Evolutionary conservation across 2,888 invertebrate genomes (phyloP).

Genomic region (Neuroscelio doddi): DNA sequence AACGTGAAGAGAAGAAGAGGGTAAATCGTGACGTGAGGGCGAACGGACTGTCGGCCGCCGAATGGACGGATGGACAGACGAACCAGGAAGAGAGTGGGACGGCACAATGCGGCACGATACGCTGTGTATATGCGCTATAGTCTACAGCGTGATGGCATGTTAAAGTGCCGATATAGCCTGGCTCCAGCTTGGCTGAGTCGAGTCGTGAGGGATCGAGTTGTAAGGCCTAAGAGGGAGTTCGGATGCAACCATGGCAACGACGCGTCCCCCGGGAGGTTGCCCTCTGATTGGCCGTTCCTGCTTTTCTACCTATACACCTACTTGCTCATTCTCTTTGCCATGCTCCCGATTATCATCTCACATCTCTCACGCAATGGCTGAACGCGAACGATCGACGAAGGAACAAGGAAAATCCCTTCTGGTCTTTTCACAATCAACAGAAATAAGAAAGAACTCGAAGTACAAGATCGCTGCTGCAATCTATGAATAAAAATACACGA

Average conservation of each 20-base stretch:
- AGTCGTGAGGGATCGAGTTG: slow-evolving; percentile 65
- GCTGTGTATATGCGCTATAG: slow-evolving; percentile 46
- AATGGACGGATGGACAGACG: slow-evolving; percentile 45
- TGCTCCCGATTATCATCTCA: slow-evolving; percentile 67
- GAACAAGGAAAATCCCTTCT: too few relatives aligned
- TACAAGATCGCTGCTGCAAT: too few relatives aligned
- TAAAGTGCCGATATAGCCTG: slow-evolving; percentile 37
- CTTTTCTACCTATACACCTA: slow-evolving; percentile 65
- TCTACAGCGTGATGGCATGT: slow-evolving; percentile 42
- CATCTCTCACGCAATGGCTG: slow-evolving; percentile 63
- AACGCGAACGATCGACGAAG: slow-evolving; percentile 45
- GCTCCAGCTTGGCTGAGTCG: slow-evolving; percentile 46
- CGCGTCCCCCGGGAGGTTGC: slow-evolving; percentile 69
- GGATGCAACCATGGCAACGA: slow-evolving; percentile 72
- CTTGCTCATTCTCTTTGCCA: slow-evolving; percentile 52
- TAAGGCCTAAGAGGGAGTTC: slow-evolving; percentile 70
- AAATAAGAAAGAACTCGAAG: too few relatives aligned
- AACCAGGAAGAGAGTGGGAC: slow-evolving; percentile 23
- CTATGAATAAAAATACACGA: too few relatives aligned
- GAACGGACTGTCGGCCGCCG: slow-evolving; percentile 24
- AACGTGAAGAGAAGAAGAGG: slow-evolving; percentile 17
- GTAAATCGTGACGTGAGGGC: slow-evolving; percentile 16
- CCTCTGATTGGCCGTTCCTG: slow-evolving; percentile 71
- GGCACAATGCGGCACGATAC: slow-evolving; percentile 45
- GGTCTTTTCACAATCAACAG: too few relatives aligned